phyloP scores from a whole-genome alignment of 2,113 vertebrate genomes.

The Rutilus rutilus region DNA sequence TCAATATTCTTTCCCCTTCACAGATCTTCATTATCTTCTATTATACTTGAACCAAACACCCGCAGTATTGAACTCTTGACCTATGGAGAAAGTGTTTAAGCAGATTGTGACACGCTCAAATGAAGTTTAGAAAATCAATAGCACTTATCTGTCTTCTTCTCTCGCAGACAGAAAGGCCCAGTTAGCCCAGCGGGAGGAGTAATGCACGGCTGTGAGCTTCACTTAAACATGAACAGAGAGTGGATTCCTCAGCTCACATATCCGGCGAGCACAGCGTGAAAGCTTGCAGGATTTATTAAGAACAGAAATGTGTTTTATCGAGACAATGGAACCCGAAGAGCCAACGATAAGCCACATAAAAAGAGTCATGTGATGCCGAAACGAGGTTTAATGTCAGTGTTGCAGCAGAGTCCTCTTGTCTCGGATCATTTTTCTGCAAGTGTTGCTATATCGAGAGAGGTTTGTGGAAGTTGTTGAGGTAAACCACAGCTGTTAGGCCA shows the following conservation, averaged over 20 bases:
- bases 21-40: background rate
- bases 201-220: background rate
- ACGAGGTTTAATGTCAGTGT: background rate
- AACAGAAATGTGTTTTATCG: background rate
- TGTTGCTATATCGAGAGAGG: background rate
- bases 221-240: background rate
- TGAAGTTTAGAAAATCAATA: conserved; percentile 58
- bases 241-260: conserved; percentile 15
- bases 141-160: conserved; percentile 32
- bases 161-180: conserved; percentile 28
- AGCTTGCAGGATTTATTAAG: conserved; percentile 21
- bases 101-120: conserved; percentile 36
- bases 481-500: conserved; percentile 26
- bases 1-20: background rate
- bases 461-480: conserved; percentile 25
- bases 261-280: background rate
- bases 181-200: background rate
- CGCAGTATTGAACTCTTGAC: background rate
- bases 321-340: background rate
- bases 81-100: conserved; percentile 33
- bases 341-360: background rate
- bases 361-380: background rate
- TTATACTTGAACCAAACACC: background rate
- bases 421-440: background rate
- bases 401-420: background rate